Percentiles rank a stretch among this genome's conserved stretches.
Conservation (phyloP, 2,797 vertebrate species). For the Loris lydekkerianus region DNA sequence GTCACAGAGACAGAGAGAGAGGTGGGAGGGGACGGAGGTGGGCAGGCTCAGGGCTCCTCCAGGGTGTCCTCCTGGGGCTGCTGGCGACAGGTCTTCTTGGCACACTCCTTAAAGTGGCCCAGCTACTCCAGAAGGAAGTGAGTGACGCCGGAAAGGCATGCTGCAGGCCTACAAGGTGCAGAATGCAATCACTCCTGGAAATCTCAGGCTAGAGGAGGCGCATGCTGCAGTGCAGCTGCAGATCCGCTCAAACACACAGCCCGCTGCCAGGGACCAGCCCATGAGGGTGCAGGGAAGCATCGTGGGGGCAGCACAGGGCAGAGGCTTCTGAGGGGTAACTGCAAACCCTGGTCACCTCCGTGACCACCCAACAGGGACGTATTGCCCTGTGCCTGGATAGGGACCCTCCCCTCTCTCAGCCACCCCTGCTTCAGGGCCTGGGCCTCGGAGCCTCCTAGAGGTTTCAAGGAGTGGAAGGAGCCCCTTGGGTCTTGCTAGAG, state of each 20-base stretch:
- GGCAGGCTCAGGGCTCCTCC: accelerated
- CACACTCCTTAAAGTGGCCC: not conserved
- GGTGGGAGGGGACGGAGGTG: too few relatives aligned
- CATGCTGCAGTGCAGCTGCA: accelerated
- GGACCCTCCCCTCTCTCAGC: not conserved
- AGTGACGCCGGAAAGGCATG: not conserved
- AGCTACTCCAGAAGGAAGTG: not conserved
- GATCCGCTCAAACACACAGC: not conserved
- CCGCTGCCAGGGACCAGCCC: not conserved
- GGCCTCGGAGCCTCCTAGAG: too few relatives aligned
- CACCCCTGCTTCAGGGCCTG: accelerated
- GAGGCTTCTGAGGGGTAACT: too few relatives aligned
- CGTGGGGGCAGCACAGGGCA: not conserved
- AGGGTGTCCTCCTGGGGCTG: too few relatives aligned
- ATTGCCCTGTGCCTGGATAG: accelerated
- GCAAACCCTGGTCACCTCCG: not conserved
- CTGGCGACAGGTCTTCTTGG: not conserved
- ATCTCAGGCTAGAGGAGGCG: not conserved
- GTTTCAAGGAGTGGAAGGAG: not conserved
- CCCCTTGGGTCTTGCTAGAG: not conserved
- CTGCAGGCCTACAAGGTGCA: accelerated
- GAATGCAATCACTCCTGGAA: not conserved
- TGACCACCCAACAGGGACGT: not conserved
- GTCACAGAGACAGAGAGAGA: not conserved
- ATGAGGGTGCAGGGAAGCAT: accelerated